A percentile compares a stretch with the other conserved stretches of the same genome.
These are phyloP conservation scores for Sebastolobus altivelis DNA, from an alignment of 2,797 vertebrate species.

Conservation along the genomic window DNA sequence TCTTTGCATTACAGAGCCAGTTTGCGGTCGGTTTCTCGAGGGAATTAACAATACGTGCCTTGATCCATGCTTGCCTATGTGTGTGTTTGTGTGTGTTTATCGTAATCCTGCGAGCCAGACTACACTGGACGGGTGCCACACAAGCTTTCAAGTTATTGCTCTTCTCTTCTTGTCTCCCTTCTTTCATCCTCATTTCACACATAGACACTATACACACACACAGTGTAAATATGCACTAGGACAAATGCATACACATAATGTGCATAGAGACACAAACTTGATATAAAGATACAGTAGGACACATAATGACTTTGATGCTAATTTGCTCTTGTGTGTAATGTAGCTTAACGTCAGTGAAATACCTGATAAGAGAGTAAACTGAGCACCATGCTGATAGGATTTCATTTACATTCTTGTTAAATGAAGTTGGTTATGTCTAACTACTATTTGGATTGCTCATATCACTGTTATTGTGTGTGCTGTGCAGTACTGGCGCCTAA, in stretches of 20 bases:
- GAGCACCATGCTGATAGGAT: constrained; percentile 26
- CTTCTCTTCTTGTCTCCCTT: constrained; percentile 2
- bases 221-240: not conserved
- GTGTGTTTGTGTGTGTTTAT: constrained; percentile 35
- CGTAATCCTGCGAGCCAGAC: constrained; percentile 25
- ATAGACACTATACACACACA: not conserved
- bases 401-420: constrained; percentile 56
- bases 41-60: constrained; percentile 82
- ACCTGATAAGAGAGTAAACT: constrained; percentile 41
- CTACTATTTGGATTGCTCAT: not conserved
- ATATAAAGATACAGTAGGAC: constrained; percentile 31
- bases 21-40: constrained; percentile 73
- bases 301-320: constrained; percentile 39
- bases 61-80: constrained; percentile 64
- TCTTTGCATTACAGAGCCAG: constrained; percentile 81
- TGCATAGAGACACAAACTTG: constrained; percentile 3
- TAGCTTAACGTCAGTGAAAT: constrained; percentile 29
- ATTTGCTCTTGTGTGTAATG: constrained; percentile 43
- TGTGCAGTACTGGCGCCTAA: too few species aligned
- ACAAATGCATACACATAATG: not conserved
- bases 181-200: not conserved
- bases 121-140: constrained; percentile 14
- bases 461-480: not conserved
- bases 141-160: constrained; percentile 4
- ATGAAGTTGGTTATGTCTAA: constrained; percentile 9